Conservation (phyloP, 2,888 invertebrate genomes). For the Agonopterix subpropinquella region DNA sequence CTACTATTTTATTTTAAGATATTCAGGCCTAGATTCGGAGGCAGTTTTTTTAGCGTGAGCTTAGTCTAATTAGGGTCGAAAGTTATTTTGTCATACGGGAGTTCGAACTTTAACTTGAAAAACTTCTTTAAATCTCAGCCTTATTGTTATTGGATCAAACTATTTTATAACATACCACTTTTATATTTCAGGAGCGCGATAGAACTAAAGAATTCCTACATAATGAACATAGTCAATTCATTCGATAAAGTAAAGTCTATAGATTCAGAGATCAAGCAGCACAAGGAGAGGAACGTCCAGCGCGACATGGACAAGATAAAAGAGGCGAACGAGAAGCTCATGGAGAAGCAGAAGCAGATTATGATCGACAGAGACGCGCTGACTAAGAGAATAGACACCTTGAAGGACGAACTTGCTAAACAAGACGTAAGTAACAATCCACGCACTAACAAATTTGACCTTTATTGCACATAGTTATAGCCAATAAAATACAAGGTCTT, state of each 20-base stretch:
- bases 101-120: too few species aligned
- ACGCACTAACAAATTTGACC: neutral
- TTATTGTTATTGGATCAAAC: too few species aligned
- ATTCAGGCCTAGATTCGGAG: too few species aligned
- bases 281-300: constrained; percentile 70
- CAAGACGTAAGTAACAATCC: constrained; percentile 52
- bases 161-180: too few species aligned
- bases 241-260: constrained; percentile 71
- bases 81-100: too few species aligned
- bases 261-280: constrained; percentile 73
- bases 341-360: constrained; percentile 64
- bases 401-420: constrained; percentile 76
- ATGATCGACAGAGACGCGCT: constrained; percentile 58
- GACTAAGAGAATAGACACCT: constrained; percentile 65
- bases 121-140: too few species aligned
- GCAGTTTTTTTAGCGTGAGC: too few species aligned
- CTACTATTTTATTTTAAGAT: too few species aligned
- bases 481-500: too few species aligned
- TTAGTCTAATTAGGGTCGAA: too few species aligned
- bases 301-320: constrained; percentile 70
- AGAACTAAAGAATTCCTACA: constrained; percentile 57
- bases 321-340: constrained; percentile 59
- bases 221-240: constrained; percentile 51
- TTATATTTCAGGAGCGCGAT: constrained; percentile 36
- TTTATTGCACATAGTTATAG: neutral